Evolutionary conservation across 2,113 vertebrate species (phyloP).

Genomic region (Megaceryle torquata): DNA sequence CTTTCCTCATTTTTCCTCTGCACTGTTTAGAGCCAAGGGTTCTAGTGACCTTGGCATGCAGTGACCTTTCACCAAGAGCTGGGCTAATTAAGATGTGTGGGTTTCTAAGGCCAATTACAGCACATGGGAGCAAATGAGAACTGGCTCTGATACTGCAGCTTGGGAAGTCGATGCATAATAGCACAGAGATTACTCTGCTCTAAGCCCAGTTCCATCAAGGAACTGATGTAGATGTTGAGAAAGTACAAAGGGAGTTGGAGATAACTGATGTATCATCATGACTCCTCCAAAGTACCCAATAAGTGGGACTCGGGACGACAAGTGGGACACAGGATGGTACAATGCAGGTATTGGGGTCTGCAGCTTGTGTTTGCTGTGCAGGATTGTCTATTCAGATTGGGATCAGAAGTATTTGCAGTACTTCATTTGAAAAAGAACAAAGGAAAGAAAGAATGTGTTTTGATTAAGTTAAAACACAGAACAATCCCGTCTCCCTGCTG

Average conservation of each 20-base stretch:
- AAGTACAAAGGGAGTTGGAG: background rate
- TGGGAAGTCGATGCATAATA: background rate
- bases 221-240: background rate
- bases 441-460: background rate
- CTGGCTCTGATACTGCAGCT: background rate
- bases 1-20: background rate
- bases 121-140: background rate
- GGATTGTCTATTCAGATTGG: slow-evolving; percentile 1
- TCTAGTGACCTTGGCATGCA: background rate
- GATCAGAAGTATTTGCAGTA: slow-evolving; percentile 32
- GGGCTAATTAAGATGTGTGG: background rate
- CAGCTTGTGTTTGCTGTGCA: background rate
- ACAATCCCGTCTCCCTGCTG: slow-evolving; percentile 11
- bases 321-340: background rate
- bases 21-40: background rate
- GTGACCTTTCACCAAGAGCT: background rate
- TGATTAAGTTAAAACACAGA: slow-evolving; percentile 29
- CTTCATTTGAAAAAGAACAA: background rate
- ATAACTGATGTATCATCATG: background rate
- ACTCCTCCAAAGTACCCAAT: background rate
- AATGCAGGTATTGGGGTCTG: background rate
- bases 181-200: background rate
- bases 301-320: background rate
- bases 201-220: background rate
- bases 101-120: background rate